These are phyloP conservation scores for Microcebus ravelobensis DNA, from an alignment of 2,113 vertebrate genomes.

Conservation along the genomic window DNA sequence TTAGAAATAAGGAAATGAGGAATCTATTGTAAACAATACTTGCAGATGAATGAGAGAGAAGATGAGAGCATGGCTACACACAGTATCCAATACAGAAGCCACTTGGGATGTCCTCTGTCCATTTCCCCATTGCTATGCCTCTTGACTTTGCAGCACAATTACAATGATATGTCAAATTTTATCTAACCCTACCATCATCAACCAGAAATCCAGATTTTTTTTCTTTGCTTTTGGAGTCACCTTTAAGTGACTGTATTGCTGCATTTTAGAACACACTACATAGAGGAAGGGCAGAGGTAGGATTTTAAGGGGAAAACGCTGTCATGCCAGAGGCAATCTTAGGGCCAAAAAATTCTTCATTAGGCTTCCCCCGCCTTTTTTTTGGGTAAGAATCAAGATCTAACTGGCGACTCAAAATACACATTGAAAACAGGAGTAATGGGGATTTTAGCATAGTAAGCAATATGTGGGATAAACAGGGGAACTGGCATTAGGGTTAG, in stretches of 20 bases:
- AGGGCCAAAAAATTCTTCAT: slow-evolving; percentile 47
- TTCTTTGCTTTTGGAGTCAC: background rate
- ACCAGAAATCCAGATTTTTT: slow-evolving; percentile 7
- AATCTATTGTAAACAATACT: background rate
- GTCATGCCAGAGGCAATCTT: slow-evolving; percentile 53
- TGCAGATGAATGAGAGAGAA: background rate
- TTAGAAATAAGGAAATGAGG: background rate
- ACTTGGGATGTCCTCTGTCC: background rate
- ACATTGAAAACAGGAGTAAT: background rate
- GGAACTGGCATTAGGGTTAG: background rate
- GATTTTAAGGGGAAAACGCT: slow-evolving; percentile 5
- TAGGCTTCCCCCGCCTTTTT: background rate
- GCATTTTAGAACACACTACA: background rate
- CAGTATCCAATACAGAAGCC: background rate
- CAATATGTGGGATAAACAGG: background rate
- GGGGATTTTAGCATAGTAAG: slow-evolving; percentile 44
- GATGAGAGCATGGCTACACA: background rate
- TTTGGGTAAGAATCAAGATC: background rate
- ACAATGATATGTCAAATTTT: background rate
- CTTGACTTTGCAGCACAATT: background rate
- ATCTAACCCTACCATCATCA: background rate
- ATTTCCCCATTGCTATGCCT: background rate
- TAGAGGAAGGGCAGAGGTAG: background rate
- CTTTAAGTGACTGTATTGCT: background rate
- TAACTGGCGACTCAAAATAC: background rate